These are phyloP conservation scores for Lordiphosa clarofinis DNA, from an alignment of 1,140 invertebrate genomes.

Conservation along the genomic window DNA sequence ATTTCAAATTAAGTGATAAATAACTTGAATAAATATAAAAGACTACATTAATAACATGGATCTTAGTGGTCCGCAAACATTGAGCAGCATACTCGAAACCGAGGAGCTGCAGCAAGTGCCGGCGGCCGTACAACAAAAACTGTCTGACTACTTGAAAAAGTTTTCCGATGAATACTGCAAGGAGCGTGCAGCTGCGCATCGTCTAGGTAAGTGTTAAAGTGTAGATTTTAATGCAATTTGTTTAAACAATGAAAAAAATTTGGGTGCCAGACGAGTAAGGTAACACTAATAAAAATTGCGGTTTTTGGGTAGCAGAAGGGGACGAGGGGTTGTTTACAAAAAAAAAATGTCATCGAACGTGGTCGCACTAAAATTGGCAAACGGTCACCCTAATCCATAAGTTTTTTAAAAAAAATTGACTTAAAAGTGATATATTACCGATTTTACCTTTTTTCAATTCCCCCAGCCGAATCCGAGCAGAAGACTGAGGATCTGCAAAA, in stretches of 20 bases:
- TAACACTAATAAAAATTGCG: no score
- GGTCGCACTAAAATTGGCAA: no score
- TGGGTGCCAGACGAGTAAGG: no score
- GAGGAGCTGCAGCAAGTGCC: constrained; percentile 67
- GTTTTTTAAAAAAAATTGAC: no score
- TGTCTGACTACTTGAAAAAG: constrained; percentile 80
- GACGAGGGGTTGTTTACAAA: no score
- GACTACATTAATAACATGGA: constrained; percentile 43
- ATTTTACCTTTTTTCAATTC: constrained; percentile 8
- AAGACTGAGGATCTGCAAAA: constrained; percentile 82
- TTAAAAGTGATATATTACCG: neutral
- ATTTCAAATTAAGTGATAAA: neutral
- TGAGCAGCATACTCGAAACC: constrained; percentile 50
- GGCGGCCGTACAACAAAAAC: constrained; percentile 80
- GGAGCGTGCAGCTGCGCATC: constrained; percentile 31
- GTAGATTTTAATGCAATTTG: neutral
- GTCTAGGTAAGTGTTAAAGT: constrained; percentile 36
- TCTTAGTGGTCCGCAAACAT: constrained; percentile 59
- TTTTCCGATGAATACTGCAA: constrained; percentile 56
- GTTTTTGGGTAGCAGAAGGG: no score
- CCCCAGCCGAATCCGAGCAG: constrained; percentile 81
- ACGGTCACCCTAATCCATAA: no score
- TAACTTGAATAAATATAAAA: neutral
- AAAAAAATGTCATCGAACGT: no score
- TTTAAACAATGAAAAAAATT: neutral